Base-by-base conservation (phyloP, 2,113 vertebrate species). In the Pseudopodoces humilis region DNA sequence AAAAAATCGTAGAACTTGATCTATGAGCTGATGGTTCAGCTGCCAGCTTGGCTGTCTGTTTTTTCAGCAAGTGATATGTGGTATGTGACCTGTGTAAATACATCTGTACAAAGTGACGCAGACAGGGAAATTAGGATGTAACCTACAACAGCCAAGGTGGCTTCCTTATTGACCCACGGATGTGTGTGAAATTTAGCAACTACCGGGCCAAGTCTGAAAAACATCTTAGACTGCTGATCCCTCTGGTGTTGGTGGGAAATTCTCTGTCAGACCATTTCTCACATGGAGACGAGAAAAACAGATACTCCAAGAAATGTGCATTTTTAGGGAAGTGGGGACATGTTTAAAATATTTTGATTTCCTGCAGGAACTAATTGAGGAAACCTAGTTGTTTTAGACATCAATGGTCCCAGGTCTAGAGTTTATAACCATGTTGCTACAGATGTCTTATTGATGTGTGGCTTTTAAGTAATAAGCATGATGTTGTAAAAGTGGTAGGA, bases 101-200 rank as follows among this genome's bases (percentile, higher is more conserved):
- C 88, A 68, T 96, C 88, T 81, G 69, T 79, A 83, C 43, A 56
- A 56, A 67, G 56, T 97, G 97, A 95, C 81, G 83, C 83, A 96
- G 74, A 67, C 17, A 25, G 80, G 92, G 91, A 91, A 95, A 90
- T 78, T 53, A 81, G 92, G 92, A 94, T 94, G 65, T 96, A 92
- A 87, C 94, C 65, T 94, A 95, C 91, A 94, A 94, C 80, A 69
- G 90, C 67, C 82, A 86, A 90, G 90, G 91, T 92, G 90, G 72
- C 95, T 98, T 97, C 90, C 96, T 93, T 97, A 89, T 83, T 95
- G 94, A 98, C 94, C 79, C 9, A 22, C 8, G 11, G 56, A 70
- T 95, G 94, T 96, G 86, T 97, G 94, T 95, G 97, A 96, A 97
- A 98, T 95, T 88, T 91, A 95, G 95, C 95, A 97, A 90, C 95